These are phyloP conservation scores for Reinhardtius hippoglossoides DNA, from an alignment of 2,113 vertebrate genomes.

Conservation along the genomic window DNA sequence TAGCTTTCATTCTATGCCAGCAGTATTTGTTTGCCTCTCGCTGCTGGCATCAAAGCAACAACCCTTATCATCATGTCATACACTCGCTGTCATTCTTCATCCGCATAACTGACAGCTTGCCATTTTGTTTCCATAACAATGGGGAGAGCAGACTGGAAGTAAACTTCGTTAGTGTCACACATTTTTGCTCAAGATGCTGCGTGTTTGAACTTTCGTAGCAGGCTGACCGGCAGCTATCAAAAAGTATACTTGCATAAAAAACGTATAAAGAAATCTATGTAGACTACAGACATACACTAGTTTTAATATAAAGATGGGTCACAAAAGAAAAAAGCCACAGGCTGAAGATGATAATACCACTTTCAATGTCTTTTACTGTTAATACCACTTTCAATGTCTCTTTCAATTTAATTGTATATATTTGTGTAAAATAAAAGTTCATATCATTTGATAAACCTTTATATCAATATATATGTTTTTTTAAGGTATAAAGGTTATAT, in stretches of 20 bases:
- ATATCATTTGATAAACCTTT: too few relatives aligned
- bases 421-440: too few relatives aligned
- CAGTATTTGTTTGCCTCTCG: slow-evolving; percentile 50
- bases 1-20: slow-evolving; percentile 26
- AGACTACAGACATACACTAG: background rate
- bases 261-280: background rate
- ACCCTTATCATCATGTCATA: slow-evolving; percentile 57
- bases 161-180: slow-evolving; percentile 24
- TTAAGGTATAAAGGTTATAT: too few relatives aligned
- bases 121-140: slow-evolving; percentile 62
- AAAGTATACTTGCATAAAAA: background rate
- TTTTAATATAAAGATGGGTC: background rate
- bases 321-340: background rate
- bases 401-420: too few relatives aligned
- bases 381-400: too few relatives aligned
- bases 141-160: slow-evolving; percentile 20
- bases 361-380: too few relatives aligned
- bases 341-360: too few relatives aligned
- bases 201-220: slow-evolving; percentile 6
- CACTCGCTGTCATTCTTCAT: slow-evolving; percentile 63
- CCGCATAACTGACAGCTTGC: slow-evolving; percentile 65
- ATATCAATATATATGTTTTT: too few relatives aligned
- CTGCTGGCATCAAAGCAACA: slow-evolving; percentile 58
- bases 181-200: slow-evolving; percentile 18
- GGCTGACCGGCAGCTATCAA: background rate